Conservation (phyloP, 2,888 invertebrate species). For the Leptura quadrifasciata region DNA sequence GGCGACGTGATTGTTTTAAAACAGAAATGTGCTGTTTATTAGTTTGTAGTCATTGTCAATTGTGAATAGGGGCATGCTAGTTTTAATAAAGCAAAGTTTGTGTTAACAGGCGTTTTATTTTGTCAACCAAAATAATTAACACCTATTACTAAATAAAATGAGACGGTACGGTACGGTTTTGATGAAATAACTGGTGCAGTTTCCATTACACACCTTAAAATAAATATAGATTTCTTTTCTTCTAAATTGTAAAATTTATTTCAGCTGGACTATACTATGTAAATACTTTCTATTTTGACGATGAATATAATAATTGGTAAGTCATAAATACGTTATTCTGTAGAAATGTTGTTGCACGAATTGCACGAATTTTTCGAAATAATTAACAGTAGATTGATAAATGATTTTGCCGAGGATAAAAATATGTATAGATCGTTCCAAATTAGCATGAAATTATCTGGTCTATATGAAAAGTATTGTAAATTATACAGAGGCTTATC, state of each 20-base stretch:
- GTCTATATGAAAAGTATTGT: not conserved
- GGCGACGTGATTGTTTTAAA: not conserved
- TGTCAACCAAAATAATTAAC: constrained; percentile 5
- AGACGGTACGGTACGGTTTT: not conserved
- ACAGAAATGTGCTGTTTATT: not conserved
- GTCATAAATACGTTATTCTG: constrained; percentile 21
- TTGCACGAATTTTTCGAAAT: constrained; percentile 32
- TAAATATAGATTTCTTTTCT: not conserved
- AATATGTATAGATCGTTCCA: not conserved
- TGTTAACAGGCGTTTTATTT: constrained; percentile 21
- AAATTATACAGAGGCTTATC: no score
- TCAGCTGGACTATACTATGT: constrained; percentile 38
- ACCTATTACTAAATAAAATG: not conserved
- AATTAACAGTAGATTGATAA: constrained; percentile 5
- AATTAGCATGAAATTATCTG: not conserved
- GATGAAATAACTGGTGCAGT: not conserved
- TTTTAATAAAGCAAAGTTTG: constrained; percentile 22
- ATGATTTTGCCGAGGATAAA: not conserved
- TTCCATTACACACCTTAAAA: not conserved
- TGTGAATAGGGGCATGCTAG: constrained; percentile 9
- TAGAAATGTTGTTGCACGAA: constrained; percentile 35
- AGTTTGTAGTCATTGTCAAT: not conserved
- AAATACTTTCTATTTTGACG: constrained; percentile 33
- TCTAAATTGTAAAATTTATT: constrained; percentile 36
- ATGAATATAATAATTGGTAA: constrained; percentile 38